These are phyloP conservation scores for Helleia helle DNA, from an alignment of 2,888 invertebrate genomes.

Conservation along the genomic window DNA sequence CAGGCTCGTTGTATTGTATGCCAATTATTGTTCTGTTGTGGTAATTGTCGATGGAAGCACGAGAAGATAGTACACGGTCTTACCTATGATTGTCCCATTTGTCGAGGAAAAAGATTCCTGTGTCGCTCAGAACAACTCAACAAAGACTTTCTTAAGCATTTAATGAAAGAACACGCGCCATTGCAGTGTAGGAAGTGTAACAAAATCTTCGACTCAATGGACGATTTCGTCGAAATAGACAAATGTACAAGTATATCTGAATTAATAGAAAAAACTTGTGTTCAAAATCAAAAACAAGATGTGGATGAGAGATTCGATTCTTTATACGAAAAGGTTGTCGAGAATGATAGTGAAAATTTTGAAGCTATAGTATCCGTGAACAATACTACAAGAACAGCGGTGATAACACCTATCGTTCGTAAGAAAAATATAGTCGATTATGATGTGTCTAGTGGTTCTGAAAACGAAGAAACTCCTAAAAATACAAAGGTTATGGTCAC, in stretches of 20 bases:
- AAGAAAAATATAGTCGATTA: constrained; percentile 55
- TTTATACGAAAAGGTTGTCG: constrained; percentile 39
- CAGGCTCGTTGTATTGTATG: constrained; percentile 61
- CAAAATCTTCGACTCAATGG: constrained; percentile 47
- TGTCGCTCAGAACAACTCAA: constrained; percentile 25
- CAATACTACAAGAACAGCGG: constrained; percentile 48
- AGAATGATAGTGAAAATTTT: constrained; percentile 34
- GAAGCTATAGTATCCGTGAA: constrained; percentile 47
- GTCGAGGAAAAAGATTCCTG: constrained; percentile 43
- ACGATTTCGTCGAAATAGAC: constrained; percentile 44
- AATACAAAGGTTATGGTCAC: constrained; percentile 26
- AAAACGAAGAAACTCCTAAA: constrained; percentile 31
- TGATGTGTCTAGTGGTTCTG: constrained; percentile 50
- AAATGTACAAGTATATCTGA: constrained; percentile 56
- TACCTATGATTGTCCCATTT: constrained; percentile 54
- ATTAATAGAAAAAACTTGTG: constrained; percentile 25
- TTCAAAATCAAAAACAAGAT: constrained; percentile 1
- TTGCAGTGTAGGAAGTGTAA: constrained; percentile 54
- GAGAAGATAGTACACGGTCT: constrained; percentile 46
- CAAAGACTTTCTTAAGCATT: not conserved
- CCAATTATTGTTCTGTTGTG: constrained; percentile 55
- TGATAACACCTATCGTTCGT: constrained; percentile 54
- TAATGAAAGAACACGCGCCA: constrained; percentile 43
- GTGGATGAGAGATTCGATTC: constrained; percentile 52
- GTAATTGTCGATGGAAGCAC: constrained; percentile 55